Evolutionary conservation across 2,797 vertebrate species (phyloP).

Genomic region (Lycodopsis pacificus): DNA sequence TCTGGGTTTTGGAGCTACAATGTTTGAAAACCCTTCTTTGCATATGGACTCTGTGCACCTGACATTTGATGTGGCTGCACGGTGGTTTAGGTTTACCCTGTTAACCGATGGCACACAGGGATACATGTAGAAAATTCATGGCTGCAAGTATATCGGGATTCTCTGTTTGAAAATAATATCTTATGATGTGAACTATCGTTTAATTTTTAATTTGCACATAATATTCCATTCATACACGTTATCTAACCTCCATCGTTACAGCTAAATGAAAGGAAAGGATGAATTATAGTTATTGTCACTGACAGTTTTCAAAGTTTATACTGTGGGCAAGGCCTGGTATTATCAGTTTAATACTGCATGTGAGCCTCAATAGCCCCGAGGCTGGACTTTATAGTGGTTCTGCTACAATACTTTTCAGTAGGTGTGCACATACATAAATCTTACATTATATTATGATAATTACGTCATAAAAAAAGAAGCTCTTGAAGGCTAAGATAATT

Average conservation of each 20-base stretch:
- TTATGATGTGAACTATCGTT: not conserved
- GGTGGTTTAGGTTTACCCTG: slow-evolving; percentile 16
- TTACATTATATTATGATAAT: not conserved
- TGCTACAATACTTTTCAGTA: not conserved
- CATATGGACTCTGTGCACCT: slow-evolving; percentile 64
- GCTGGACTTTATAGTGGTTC: not conserved
- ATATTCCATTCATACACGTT: slow-evolving; percentile 1
- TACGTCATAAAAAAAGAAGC: not conserved
- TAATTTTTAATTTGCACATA: not conserved
- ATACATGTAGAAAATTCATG: not conserved
- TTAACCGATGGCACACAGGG: slow-evolving; percentile 39
- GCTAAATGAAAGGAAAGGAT: slow-evolving; percentile 21
- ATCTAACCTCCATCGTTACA: not conserved
- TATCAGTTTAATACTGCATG: not conserved
- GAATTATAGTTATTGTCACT: slow-evolving; percentile 38
- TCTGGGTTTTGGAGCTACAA: slow-evolving; percentile 69
- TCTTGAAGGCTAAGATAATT: not conserved
- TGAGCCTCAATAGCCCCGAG: not conserved
- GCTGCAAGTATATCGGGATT: not conserved
- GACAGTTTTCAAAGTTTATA: slow-evolving; percentile 30
- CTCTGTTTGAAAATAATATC: slow-evolving; percentile 5
- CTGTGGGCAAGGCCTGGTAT: not conserved
- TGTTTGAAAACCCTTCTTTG: slow-evolving; percentile 67
- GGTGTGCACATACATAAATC: not conserved
- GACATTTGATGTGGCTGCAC: slow-evolving; percentile 55